Evolutionary conservation across 2,888 invertebrate species (phyloP), one percentile per base, ranked within the genome.

Genomic region (Drosophila parthenogenetica): DNA sequence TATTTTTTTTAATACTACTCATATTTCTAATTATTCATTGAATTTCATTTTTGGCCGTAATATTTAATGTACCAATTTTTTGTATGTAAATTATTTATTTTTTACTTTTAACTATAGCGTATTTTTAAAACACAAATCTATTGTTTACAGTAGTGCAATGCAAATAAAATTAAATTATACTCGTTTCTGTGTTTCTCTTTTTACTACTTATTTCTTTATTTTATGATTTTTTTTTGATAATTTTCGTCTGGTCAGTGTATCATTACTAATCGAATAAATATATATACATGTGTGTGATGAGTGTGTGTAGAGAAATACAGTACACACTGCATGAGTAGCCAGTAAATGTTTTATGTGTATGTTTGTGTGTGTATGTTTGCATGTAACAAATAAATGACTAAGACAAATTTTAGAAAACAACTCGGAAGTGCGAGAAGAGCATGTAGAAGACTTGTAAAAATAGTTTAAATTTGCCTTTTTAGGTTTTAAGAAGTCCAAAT

Each of bases 11-110:
- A 29, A 29, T 53, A 32, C 60, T 55, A 61, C n/a, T 17, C 19
- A 35, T 13, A 35, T 13, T 35, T 13, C 13, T 35, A 35, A 35
- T 35, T 35, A 35, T 13, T 42, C 35, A 39, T 19, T 50, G 51
- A 60, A 57, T 60, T 49, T 39, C n/a, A n/a, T 66, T 58, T 61
- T 64, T 60, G n/a, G 57, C 53, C 57, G 22, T 58, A 32, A 37
- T 66, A 49, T 61, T 54, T 48, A 22, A 61, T 62, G 40, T 32
- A 32, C 11, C 32, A 11, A 32, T 11, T 32, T 32, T 11, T 53
- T 66, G n/a, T 70, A 35, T 63, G 58, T 69, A 63, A 63, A 63
- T 51, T 69, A 71, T 71, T 71, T 69, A 69, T 69, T 61, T 72
- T 58, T 50, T 40, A 57, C 45, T 46, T 42, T n/a, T 42, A 51